Evolutionary conservation across 2,888 invertebrate genomes (phyloP).

Genomic region (Hydrotaea diabolus): DNA sequence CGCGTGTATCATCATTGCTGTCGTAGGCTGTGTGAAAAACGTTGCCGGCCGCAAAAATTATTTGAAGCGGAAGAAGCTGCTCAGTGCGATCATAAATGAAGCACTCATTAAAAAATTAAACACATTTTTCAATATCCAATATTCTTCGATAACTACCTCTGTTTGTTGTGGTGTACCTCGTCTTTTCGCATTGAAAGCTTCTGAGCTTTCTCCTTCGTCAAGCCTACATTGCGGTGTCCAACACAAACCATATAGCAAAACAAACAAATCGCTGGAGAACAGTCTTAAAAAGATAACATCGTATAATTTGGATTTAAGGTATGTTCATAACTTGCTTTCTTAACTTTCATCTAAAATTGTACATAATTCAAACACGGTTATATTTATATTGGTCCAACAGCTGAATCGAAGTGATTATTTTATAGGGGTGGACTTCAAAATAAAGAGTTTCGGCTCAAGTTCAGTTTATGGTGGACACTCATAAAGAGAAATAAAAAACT

Average conservation of each 20-base stretch:
- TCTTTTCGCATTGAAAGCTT: not conserved
- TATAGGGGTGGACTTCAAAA: too few species aligned
- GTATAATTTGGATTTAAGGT: slow-evolving; percentile 48
- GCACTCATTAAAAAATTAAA: not conserved
- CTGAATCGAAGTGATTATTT: too few species aligned
- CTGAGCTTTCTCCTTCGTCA: not conserved
- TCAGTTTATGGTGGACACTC: too few species aligned
- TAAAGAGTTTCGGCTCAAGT: too few species aligned
- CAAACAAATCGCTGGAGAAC: not conserved
- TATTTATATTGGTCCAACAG: too few species aligned
- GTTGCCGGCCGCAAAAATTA: not conserved
- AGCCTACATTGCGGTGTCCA: not conserved
- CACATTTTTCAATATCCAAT: too few species aligned
- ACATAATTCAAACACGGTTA: too few species aligned
- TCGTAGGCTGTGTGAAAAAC: slow-evolving; percentile 16
- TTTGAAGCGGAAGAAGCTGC: not conserved
- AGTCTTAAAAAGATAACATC: not conserved
- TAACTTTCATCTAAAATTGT: too few species aligned
- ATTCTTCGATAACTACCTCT: not conserved
- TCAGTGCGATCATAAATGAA: not conserved
- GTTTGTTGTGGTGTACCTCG: slow-evolving; percentile 3
- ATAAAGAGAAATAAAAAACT: too few species aligned
- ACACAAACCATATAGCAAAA: not conserved
- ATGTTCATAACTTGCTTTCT: not conserved
- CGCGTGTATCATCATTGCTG: slow-evolving; percentile 28